Base-by-base conservation (phyloP, 2,797 vertebrate species). In the Selene dorsalis region DNA sequence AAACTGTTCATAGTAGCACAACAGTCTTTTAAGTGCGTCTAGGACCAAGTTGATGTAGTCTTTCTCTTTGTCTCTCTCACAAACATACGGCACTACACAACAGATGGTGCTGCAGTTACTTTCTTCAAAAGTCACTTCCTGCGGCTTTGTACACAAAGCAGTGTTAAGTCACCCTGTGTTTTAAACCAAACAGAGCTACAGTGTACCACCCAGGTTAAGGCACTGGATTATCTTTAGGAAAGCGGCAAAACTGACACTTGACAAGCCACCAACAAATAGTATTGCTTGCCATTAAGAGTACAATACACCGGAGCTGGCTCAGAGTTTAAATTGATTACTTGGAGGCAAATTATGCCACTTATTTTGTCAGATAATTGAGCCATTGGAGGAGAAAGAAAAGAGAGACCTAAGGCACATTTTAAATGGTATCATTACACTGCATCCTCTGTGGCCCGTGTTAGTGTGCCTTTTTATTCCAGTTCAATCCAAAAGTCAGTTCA, bases 291-390 rank as follows among this genome's bases (percentile, higher is more conserved):
- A 83, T 83, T 75, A 70, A 67, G 63, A 87, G 83, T 78, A 75
- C 69, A 77, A 85, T 74, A 59, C 45, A 47, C 17, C 38, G 14
- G n/a, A 75, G 73, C 35, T 57, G 30, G 30, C 64, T 69, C 30
- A 12, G 30, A 79, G 80, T 84, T 59, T 57, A 35, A 73, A 88
- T 82, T 81, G 86, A 91, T 87, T 82, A 68, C 53, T 68, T 69
- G 45, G 69, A 67, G 62, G 75, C 32, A 80, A 80, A 91, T 88
- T 39, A 77, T 77, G 48, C 20, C n/a, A 24, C 35, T 76, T 79
- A 71, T 84, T 84, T 84, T 75, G 73, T 90, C 77, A 63, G 77
- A 88, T 90, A 86, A 90, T 85, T 81, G 86, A 84, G 69, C 75
- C 55, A 86, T 89, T 84, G 60, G 7, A 16, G 55, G 41, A 66